These are phyloP conservation scores for Rugalucina vietnamica DNA, from an alignment of 2,888 invertebrate species.

Conservation along the genomic window DNA sequence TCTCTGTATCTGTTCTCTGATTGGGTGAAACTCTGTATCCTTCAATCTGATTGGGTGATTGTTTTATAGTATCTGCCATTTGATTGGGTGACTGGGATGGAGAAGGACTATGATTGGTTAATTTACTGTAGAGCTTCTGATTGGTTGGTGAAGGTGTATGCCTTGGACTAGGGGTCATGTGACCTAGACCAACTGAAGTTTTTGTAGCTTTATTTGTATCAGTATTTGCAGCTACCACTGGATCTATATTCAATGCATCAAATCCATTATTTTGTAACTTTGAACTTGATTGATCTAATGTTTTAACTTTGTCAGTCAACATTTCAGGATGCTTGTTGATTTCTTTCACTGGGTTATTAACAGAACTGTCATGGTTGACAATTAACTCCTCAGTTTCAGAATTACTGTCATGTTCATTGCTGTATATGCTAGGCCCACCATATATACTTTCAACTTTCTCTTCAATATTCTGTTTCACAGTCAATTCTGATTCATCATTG, in stretches of 20 bases:
- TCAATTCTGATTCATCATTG: neutral
- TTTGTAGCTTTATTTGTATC: neutral
- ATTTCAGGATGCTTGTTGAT: no score
- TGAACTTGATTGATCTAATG: no score
- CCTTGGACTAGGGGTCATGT: neutral
- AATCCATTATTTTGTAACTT: no score
- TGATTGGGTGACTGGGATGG: constrained; percentile 31
- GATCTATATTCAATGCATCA: no score
- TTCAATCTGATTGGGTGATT: neutral
- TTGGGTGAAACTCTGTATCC: constrained; percentile 36
- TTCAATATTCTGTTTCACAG: neutral
- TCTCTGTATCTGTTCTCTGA: constrained; percentile 22
- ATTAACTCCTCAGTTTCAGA: constrained; percentile 31
- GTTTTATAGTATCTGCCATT: neutral
- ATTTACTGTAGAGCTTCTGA: neutral
- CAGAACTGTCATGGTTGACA: neutral
- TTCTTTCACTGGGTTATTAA: no score
- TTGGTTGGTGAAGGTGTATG: neutral
- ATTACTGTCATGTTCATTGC: constrained; percentile 24
- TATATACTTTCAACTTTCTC: neutral
- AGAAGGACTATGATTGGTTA: neutral
- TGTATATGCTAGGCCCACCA: constrained; percentile 56
- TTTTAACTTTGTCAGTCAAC: no score
- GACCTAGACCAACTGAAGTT: neutral
- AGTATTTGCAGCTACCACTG: no score